Conservation (phyloP, 2,888 invertebrate species). For the Dioctria linearis region DNA sequence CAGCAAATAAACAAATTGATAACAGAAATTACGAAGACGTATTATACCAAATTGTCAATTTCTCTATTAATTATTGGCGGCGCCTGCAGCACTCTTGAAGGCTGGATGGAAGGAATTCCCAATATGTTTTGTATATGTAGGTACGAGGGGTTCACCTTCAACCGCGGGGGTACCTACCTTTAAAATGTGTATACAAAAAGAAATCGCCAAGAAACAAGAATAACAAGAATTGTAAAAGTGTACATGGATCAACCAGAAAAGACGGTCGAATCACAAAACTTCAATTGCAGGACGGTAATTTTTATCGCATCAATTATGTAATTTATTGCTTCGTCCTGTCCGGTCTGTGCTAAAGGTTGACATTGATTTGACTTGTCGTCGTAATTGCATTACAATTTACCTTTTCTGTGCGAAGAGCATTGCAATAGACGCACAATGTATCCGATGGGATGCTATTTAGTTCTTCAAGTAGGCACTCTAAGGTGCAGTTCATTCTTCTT, state of each 20-base stretch:
- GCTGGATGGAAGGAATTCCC: conserved; percentile 24
- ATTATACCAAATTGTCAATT: conserved; percentile 46
- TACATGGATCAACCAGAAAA: conserved; percentile 3
- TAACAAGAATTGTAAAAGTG: conserved; percentile 7
- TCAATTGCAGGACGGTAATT: conserved; percentile 50
- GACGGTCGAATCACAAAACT: conserved; percentile 30
- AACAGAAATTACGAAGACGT: conserved; percentile 38
- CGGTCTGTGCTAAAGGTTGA: conserved; percentile 43
- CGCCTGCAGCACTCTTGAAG: conserved; percentile 29
- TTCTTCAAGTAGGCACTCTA: conserved; percentile 28
- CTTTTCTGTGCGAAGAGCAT: conserved; percentile 10
- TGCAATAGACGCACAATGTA: conserved; percentile 42
- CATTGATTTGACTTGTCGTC: conserved; percentile 55
- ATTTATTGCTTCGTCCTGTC: conserved; percentile 52
- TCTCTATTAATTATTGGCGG: conserved; percentile 54
- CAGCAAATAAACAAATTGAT: no score
- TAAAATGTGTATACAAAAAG: conserved; percentile 6
- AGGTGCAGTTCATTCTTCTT: conserved; percentile 48
- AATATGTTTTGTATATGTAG: not conserved
- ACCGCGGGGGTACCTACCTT: not conserved
- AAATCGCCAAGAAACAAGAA: conserved; percentile 17
- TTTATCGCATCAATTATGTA: conserved; percentile 55
- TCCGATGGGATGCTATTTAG: conserved; percentile 19
- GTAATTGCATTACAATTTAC: conserved; percentile 51
- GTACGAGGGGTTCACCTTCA: conserved; percentile 4